phyloP scores from a whole-genome alignment of 2,113 vertebrate genomes.

The Blennius ocellaris region DNA sequence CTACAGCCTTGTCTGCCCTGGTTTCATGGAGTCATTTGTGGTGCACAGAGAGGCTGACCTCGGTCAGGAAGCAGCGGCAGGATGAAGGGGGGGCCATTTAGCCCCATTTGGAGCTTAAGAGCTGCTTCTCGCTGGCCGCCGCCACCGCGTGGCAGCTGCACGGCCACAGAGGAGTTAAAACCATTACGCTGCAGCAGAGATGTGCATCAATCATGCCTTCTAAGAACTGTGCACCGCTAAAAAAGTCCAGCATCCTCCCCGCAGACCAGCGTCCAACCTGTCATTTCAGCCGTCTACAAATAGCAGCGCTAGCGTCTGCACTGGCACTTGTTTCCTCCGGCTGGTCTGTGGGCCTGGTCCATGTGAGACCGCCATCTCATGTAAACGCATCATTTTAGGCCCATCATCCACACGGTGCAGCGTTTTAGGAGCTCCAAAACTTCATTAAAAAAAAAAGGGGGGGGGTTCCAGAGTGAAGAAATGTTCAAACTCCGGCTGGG shows the following conservation, averaged over 20 bases:
- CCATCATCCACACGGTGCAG: too few species aligned
- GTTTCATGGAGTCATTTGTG: conserved; percentile 74
- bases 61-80: conserved; percentile 65
- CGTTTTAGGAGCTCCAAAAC: too few species aligned
- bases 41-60: conserved; percentile 69
- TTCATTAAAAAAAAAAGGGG: too few species aligned
- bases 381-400: too few species aligned
- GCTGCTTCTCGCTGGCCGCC: conserved; percentile 22
- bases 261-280: conserved; percentile 45
- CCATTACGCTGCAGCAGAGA: conserved; percentile 74
- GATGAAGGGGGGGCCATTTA: conserved; percentile 55
- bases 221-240: conserved; percentile 74
- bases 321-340: too few species aligned
- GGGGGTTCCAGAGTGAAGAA: too few species aligned
- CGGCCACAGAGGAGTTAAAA: conserved; percentile 77
- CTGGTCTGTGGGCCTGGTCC: too few species aligned
- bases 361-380: too few species aligned
- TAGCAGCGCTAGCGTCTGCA: conserved; percentile 51
- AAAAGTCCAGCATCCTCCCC: conserved; percentile 50
- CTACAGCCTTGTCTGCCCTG: conserved; percentile 40
- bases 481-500: too few species aligned
- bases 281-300: conserved; percentile 64
- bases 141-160: conserved; percentile 63
- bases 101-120: conserved; percentile 43
- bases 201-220: conserved; percentile 82